phyloP scores from a whole-genome alignment of 2,113 vertebrate species.

The Pholis gunnellus region DNA sequence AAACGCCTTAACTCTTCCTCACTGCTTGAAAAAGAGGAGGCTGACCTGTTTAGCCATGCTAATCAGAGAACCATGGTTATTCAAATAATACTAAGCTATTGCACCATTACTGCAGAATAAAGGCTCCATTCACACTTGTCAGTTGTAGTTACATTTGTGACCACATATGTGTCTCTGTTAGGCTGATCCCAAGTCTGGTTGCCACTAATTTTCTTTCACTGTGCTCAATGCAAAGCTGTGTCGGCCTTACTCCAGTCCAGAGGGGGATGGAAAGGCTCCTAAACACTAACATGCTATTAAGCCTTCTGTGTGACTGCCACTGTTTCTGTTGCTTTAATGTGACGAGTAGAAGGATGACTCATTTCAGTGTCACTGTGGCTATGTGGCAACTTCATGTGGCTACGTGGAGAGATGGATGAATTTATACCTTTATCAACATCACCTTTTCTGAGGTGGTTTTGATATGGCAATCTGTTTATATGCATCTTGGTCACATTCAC shows the following conservation, averaged over 20 bases:
- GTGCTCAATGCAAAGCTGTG: neutral
- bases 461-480: neutral
- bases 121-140: neutral
- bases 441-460: neutral
- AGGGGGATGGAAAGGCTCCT: neutral
- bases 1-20: constrained; percentile 21
- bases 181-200: constrained; percentile 1
- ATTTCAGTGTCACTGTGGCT: neutral
- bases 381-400: neutral
- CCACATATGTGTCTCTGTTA: neutral
- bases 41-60: neutral
- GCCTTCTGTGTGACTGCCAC: neutral
- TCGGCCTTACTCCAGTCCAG: neutral
- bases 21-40: constrained; percentile 27
- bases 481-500: neutral
- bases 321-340: neutral
- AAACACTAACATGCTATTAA: neutral
- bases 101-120: neutral
- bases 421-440: neutral
- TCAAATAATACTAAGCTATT: neutral
- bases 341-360: neutral
- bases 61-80: constrained; percentile 3
- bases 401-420: neutral
- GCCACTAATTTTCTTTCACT: neutral
- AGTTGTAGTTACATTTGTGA: neutral